These are phyloP conservation scores for Yponomeuta evonymella DNA, from an alignment of 2,888 invertebrate species.

Conservation along the genomic window DNA sequence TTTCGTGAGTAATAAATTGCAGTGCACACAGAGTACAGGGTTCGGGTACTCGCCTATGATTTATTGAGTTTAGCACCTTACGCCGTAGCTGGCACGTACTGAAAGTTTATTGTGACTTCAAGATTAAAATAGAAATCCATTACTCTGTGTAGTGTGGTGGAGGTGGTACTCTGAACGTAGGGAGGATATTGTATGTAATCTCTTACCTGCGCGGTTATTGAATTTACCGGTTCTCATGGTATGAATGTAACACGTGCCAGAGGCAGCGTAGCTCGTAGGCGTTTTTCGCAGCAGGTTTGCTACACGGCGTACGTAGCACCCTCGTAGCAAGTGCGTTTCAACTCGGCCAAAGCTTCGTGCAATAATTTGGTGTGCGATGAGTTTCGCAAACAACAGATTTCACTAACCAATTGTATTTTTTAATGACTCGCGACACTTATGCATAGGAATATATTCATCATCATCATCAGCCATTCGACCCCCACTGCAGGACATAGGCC, in stretches of 20 bases:
- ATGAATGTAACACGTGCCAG: not conserved
- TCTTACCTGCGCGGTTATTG: not conserved
- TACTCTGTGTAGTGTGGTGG: not conserved
- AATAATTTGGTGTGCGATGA: not conserved
- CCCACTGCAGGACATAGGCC: no score
- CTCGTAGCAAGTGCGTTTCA: not conserved
- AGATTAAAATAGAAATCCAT: constrained; percentile 10
- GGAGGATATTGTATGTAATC: not conserved
- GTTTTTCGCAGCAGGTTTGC: not conserved
- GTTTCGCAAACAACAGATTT: not conserved
- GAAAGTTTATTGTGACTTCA: constrained; percentile 4
- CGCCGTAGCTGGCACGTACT: not conserved
- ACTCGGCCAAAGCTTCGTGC: not conserved
- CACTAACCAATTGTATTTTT: not conserved
- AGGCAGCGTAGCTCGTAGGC: not conserved
- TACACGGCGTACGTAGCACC: not conserved
- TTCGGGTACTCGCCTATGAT: not conserved
- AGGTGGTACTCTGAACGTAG: not conserved
- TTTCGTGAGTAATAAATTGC: not conserved
- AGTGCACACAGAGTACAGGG: not conserved
- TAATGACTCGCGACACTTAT: no score
- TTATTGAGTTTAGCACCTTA: not conserved
- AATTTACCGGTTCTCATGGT: not conserved
- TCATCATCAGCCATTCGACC: no score
- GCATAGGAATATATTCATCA: no score